These are phyloP conservation scores for Trisateles emortualis DNA, from an alignment of 2,888 invertebrate genomes.

Conservation along the genomic window DNA sequence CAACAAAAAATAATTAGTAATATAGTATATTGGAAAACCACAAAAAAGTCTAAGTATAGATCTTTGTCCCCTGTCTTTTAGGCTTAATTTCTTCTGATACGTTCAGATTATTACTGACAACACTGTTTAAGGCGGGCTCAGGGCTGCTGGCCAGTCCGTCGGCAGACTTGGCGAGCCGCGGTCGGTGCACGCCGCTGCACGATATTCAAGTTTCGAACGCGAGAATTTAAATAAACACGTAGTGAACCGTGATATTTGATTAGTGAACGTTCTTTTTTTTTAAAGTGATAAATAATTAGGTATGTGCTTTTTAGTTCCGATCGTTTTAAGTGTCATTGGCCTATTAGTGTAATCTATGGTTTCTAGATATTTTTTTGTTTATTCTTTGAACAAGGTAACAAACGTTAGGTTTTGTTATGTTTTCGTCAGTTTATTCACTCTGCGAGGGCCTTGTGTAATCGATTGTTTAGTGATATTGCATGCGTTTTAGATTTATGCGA, in stretches of 20 bases:
- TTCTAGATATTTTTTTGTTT: not conserved
- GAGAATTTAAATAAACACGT: constrained; percentile 30
- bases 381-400: not conserved
- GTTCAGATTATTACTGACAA: not conserved
- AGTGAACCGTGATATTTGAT: constrained; percentile 41
- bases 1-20: too few relatives aligned
- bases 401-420: not conserved
- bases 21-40: too few relatives aligned
- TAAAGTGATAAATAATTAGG: constrained; percentile 41
- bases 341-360: not conserved
- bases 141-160: constrained; percentile 47
- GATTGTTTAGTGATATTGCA: constrained; percentile 4
- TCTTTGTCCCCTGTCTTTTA: not conserved
- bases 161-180: constrained; percentile 46
- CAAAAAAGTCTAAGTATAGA: too few relatives aligned
- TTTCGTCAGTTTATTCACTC: not conserved
- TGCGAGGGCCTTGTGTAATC: constrained; percentile 5
- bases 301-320: constrained; percentile 37
- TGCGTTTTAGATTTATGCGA: too few relatives aligned
- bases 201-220: constrained; percentile 24
- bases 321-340: constrained; percentile 9
- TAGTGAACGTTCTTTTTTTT: constrained; percentile 39
- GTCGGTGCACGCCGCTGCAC: constrained; percentile 43
- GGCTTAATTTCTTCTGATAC: not conserved
- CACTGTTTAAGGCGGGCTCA: not conserved